Percentiles rank a stretch among this genome's conserved stretches.
These are phyloP conservation scores for Lycocorax pyrrhopterus DNA, from an alignment of 2,113 vertebrate species.

Conservation along the genomic window DNA sequence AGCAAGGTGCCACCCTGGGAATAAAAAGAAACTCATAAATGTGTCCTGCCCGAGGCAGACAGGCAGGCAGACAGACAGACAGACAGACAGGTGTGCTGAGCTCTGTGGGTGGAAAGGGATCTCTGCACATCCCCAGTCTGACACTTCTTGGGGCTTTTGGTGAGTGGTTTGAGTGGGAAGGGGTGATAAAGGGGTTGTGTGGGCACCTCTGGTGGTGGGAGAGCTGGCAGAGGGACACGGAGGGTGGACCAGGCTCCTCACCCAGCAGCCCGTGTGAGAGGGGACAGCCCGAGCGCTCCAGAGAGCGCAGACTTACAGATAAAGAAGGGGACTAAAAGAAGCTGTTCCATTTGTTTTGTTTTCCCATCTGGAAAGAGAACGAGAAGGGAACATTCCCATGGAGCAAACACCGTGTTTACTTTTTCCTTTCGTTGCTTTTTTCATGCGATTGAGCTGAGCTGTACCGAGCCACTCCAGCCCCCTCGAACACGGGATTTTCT, in stretches of 20 bases:
- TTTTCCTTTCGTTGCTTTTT: not conserved
- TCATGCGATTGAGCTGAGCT: constrained; percentile 11
- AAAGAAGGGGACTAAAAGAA: not conserved
- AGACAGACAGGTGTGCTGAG: not conserved
- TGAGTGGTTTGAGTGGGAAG: not conserved
- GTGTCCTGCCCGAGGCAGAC: no score
- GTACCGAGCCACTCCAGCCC: constrained; percentile 9
- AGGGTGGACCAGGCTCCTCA: not conserved
- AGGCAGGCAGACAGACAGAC: not conserved
- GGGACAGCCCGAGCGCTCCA: fast-evolving
- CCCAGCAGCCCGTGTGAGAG: not conserved
- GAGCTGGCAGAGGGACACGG: not conserved
- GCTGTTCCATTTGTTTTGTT: not conserved
- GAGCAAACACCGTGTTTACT: not conserved
- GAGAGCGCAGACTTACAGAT: not conserved
- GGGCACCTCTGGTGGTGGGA: not conserved
- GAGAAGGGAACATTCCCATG: not conserved
- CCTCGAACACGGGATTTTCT: constrained; percentile 39
- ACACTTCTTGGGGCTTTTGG: fast-evolving
- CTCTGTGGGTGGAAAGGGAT: fast-evolving
- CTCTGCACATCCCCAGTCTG: fast-evolving
- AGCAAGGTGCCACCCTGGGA: not conserved
- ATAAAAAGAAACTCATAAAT: fast-evolving
- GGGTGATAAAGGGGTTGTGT: fast-evolving
- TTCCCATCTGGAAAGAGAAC: constrained; percentile 23